Conservation (phyloP, 2,113 vertebrate genomes). For the Myrmophylax atrothorax region DNA sequence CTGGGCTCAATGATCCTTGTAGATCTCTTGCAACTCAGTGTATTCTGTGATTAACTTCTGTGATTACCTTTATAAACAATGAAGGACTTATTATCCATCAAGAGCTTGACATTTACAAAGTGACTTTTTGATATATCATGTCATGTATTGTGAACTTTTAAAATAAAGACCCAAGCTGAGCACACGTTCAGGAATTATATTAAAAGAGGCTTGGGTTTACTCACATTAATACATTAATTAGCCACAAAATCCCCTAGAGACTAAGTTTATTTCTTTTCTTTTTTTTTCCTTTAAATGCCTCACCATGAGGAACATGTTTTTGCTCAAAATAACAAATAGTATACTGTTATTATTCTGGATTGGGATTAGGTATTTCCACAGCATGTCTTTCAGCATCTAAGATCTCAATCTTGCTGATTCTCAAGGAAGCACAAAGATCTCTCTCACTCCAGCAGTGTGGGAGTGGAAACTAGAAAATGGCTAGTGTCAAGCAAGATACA, state of each 20-base stretch:
- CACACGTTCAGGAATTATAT: not conserved
- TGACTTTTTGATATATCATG: not conserved
- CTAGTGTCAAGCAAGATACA: not conserved
- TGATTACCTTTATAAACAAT: not conserved
- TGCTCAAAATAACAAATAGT: not conserved
- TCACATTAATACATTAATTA: not conserved
- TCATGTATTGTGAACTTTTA: not conserved
- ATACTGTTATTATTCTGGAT: not conserved
- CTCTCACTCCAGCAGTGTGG: not conserved
- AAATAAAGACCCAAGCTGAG: not conserved
- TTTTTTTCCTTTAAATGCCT: not conserved
- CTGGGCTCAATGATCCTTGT: not conserved
- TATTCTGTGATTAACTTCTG: not conserved
- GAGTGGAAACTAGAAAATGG: not conserved
- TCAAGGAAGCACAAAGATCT: not conserved
- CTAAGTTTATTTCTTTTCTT: not conserved
- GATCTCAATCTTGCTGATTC: not conserved
- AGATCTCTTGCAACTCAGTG: not conserved
- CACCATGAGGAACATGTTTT: not conserved
- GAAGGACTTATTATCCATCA: constrained; percentile 8
- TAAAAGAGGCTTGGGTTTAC: not conserved
- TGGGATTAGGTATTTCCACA: not conserved
- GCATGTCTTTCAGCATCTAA: not conserved
- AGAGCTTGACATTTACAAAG: constrained; percentile 16
- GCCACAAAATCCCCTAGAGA: not conserved